phyloP scores from a whole-genome alignment of 1,140 invertebrate genomes.

The Medauroidea extradentata region DNA sequence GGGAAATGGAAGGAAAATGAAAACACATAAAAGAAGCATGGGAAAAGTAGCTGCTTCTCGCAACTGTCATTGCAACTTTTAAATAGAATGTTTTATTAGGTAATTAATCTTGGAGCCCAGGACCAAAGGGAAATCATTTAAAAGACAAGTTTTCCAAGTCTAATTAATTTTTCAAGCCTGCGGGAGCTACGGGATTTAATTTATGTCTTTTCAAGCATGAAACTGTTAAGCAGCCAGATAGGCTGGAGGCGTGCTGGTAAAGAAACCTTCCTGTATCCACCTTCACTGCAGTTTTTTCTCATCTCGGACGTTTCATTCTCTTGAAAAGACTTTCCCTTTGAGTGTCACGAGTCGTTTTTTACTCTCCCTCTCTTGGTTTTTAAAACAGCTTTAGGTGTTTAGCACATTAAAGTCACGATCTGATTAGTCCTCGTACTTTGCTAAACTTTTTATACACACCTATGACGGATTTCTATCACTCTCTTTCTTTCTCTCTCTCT shows the following conservation, averaged over 20 bases:
- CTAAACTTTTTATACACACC: too few relatives aligned
- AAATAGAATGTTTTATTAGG: slow-evolving; percentile 14
- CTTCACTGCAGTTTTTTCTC: too few relatives aligned
- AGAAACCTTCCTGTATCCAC: not conserved
- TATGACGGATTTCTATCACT: too few relatives aligned
- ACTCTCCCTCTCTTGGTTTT: too few relatives aligned
- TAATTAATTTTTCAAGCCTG: slow-evolving; percentile 15
- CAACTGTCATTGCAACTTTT: slow-evolving; percentile 13
- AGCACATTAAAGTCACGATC: too few relatives aligned
- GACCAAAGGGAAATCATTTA: slow-evolving; percentile 12
- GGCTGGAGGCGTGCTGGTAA: not conserved
- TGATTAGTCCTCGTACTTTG: too few relatives aligned
- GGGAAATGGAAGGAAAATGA: not conserved
- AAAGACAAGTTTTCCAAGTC: slow-evolving; percentile 12
- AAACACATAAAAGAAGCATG: not conserved
- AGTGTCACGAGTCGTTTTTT: too few relatives aligned
- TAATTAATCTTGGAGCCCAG: slow-evolving; percentile 10
- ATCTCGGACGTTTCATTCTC: too few relatives aligned
- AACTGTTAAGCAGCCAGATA: slow-evolving; percentile 7
- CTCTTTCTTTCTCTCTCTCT: too few relatives aligned
- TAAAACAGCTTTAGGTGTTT: too few relatives aligned
- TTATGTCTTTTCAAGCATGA: slow-evolving; percentile 12
- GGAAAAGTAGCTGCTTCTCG: not conserved
- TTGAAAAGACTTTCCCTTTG: too few relatives aligned
- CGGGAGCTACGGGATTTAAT: slow-evolving; percentile 11